Conservation (phyloP, 2,113 vertebrate species). For the Psophia crepitans region DNA sequence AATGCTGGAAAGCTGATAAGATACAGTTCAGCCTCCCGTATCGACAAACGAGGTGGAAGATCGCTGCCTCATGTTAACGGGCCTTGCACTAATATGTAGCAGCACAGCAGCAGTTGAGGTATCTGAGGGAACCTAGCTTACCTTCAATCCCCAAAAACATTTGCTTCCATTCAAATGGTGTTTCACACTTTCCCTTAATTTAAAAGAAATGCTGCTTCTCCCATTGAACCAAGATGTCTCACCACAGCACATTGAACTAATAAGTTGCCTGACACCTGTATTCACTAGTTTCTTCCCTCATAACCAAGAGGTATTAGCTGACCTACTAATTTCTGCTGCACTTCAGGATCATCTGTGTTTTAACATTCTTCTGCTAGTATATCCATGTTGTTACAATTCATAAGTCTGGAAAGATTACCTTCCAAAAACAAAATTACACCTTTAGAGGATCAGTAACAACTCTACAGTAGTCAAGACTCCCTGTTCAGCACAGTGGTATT, state of each 20-base stretch:
- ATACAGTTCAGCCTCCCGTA: not conserved
- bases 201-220: not conserved
- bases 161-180: not conserved
- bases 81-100: not conserved
- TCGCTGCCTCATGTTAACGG: not conserved
- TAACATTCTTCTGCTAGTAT: not conserved
- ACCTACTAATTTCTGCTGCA: not conserved
- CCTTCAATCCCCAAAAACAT: not conserved
- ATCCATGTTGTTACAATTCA: not conserved
- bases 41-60: not conserved
- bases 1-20: not conserved
- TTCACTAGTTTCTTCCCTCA: not conserved
- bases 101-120: not conserved
- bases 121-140: not conserved
- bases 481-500: not conserved
- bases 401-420: not conserved
- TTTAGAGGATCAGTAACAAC: not conserved
- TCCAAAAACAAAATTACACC: not conserved
- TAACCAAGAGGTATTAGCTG: not conserved
- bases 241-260: not conserved
- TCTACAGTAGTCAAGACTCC: not conserved
- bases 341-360: not conserved
- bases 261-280: rapidly evolving
- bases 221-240: rapidly evolving
- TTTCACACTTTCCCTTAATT: not conserved